These are phyloP conservation scores for Connochaetes taurinus DNA, from an alignment of 2,113 vertebrate genomes.

Conservation along the genomic window DNA sequence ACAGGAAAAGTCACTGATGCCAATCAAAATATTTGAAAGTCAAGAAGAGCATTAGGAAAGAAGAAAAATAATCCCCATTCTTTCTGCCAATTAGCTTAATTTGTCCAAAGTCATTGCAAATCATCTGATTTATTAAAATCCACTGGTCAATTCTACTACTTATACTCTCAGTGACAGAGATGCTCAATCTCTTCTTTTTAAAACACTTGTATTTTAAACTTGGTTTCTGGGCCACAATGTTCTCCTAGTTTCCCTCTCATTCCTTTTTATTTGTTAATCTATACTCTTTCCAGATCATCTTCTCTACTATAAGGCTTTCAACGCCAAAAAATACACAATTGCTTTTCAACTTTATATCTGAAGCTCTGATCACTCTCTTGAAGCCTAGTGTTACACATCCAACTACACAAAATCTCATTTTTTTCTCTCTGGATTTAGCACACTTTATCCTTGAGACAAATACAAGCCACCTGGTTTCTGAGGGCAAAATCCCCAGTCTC, in stretches of 20 bases:
- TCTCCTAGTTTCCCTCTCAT: no score
- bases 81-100: slow-evolving; percentile 26
- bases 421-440: not conserved
- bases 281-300: not conserved
- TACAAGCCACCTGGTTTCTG: not conserved
- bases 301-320: not conserved
- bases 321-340: not conserved
- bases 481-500: not conserved
- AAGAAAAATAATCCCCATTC: slow-evolving; percentile 24
- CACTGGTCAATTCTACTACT: not conserved
- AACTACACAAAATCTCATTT: not conserved
- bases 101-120: not conserved
- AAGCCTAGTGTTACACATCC: not conserved
- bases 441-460: not conserved
- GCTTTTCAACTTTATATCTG: not conserved
- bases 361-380: not conserved
- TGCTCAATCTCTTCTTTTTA: not conserved
- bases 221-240: not conserved
- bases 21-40: slow-evolving; percentile 46
- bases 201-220: not conserved
- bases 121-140: not conserved
- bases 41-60: slow-evolving; percentile 20
- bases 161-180: not conserved
- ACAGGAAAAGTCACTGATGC: slow-evolving; percentile 29
- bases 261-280: not conserved